Percentiles rank a stretch among this genome's conserved stretches.
These are phyloP conservation scores for Campoletis raptor DNA, from an alignment of 2,888 invertebrate genomes.

Conservation along the genomic window DNA sequence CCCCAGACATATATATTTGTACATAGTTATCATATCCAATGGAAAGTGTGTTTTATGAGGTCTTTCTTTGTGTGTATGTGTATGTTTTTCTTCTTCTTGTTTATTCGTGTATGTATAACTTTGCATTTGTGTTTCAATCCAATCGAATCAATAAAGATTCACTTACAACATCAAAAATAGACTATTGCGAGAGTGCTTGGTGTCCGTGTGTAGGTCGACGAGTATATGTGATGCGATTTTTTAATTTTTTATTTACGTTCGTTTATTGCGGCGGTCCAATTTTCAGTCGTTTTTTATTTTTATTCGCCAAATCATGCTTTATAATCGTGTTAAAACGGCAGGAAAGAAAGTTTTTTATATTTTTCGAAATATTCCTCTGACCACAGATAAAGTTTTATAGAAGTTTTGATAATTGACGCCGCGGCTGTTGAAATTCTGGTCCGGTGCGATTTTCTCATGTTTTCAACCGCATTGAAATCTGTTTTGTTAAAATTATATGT, in stretches of 20 bases:
- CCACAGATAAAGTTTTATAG: neutral
- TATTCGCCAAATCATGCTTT: neutral
- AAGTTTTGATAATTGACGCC: neutral
- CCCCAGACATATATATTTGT: constrained; percentile 82
- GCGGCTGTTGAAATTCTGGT: neutral
- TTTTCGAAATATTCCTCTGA: neutral
- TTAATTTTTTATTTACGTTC: neutral
- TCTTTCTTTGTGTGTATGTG: constrained; percentile 25
- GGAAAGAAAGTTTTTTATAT: neutral
- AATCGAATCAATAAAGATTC: constrained; percentile 81
- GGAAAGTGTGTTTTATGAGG: constrained; percentile 76
- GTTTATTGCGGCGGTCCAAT: neutral
- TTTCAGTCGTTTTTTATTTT: constrained; percentile 8
- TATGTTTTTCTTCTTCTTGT: constrained; percentile 4
- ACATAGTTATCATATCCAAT: constrained; percentile 83
- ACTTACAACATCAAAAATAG: constrained; percentile 84
- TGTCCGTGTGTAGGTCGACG: constrained; percentile 64
- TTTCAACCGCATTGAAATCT: neutral
- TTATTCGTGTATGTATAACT: constrained; percentile 66
- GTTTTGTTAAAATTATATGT: neutral
- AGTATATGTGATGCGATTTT: constrained; percentile 27
- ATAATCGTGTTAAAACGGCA: too few relatives aligned
- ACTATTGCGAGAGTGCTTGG: constrained; percentile 83
- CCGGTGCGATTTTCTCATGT: neutral
- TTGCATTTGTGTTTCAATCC: constrained; percentile 75